phyloP scores from a whole-genome alignment of 1,140 invertebrate genomes.

The Listronotus oregonensis region DNA sequence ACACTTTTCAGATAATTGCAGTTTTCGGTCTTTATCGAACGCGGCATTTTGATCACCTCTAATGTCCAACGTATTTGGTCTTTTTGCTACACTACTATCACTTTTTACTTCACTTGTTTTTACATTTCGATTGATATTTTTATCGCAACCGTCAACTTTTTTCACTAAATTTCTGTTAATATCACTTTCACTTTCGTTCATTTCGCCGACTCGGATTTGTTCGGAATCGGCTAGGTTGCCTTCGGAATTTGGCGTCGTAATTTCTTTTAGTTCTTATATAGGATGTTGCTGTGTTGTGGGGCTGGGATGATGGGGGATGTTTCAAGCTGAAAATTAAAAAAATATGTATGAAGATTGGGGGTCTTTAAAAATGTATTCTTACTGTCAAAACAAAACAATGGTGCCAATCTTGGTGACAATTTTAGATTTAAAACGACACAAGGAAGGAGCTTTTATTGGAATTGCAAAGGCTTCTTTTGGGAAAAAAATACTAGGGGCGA shows the following conservation, averaged over 20 bases:
- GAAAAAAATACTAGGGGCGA: no score
- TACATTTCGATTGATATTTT: not conserved
- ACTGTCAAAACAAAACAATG: no score
- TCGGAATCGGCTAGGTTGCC: conserved; percentile 6
- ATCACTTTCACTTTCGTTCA: conserved; percentile 46
- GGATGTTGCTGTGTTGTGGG: conserved; percentile 11
- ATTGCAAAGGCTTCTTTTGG: no score
- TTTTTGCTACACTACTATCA: conserved; percentile 39
- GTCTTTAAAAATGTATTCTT: no score
- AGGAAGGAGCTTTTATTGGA: no score
- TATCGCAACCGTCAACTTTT: conserved; percentile 24
- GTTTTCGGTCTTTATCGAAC: conserved; percentile 24
- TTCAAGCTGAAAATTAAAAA: conserved; percentile 27
- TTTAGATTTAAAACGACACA: no score
- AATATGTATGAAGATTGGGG: not conserved
- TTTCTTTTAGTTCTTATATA: conserved; percentile 27
- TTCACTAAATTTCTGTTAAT: conserved; percentile 38
- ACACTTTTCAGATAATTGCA: conserved; percentile 47
- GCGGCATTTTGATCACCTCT: conserved; percentile 1
- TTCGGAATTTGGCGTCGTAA: conserved; percentile 3
- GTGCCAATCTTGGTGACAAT: no score
- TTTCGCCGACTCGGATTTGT: conserved; percentile 36
- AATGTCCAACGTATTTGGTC: conserved; percentile 47
- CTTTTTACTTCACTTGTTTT: conserved; percentile 24
- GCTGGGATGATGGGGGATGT: conserved; percentile 36